Evolutionary conservation across 2,888 invertebrate genomes (phyloP).

Genomic region (Linnaemya tessellans): DNA sequence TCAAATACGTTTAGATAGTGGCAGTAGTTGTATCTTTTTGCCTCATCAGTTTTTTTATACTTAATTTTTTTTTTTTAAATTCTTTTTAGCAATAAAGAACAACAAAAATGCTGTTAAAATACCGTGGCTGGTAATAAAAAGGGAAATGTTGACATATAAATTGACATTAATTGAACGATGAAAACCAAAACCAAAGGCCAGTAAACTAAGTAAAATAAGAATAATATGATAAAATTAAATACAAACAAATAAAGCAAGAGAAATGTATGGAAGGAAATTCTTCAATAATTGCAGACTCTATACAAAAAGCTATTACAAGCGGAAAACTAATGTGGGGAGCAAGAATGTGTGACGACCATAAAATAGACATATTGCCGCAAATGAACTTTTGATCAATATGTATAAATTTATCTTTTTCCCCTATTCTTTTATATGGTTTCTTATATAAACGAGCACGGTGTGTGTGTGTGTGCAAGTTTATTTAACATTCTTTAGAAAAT

Average conservation of each 20-base stretch:
- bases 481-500: conserved; percentile 40
- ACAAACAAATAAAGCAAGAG: conserved; percentile 41
- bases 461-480: background rate
- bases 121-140: conserved; percentile 22
- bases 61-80: background rate
- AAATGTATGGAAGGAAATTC: conserved; percentile 35
- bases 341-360: conserved; percentile 64
- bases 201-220: conserved; percentile 68
- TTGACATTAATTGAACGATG: conserved; percentile 82
- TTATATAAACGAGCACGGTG: too few relatives aligned
- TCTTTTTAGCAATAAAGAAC: conserved; percentile 70
- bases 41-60: conserved; percentile 48
- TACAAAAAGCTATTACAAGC: conserved; percentile 23
- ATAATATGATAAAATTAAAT: conserved; percentile 70
- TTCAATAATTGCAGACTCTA: conserved; percentile 47
- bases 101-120: conserved; percentile 48
- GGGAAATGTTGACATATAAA: conserved; percentile 75
- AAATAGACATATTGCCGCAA: conserved; percentile 74
- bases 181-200: conserved; percentile 76
- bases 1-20: conserved; percentile 56
- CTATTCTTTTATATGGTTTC: background rate
- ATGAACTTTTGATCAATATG: conserved; percentile 74
- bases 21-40: conserved; percentile 60
- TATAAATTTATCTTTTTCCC: conserved; percentile 69
- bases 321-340: conserved; percentile 38